Evolutionary conservation across 1,140 invertebrate genomes (phyloP).

Genomic region (Hirudo medicinalis): DNA sequence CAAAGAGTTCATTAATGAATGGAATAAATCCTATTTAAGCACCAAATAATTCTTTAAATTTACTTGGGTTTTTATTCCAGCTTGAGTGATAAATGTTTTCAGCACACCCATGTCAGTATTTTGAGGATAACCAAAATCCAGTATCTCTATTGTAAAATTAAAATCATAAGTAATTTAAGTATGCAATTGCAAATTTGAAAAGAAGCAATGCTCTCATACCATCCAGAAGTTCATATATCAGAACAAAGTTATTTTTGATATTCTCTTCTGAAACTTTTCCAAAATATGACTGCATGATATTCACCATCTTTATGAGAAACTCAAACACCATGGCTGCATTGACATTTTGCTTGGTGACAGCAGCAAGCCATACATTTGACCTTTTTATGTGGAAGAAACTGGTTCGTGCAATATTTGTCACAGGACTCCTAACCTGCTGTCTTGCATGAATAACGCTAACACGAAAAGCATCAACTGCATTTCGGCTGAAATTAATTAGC

Average conservation of each 20-base stretch:
- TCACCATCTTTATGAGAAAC: slow-evolving; percentile 94
- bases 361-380: slow-evolving; percentile 96
- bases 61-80: slow-evolving; percentile 82
- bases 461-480: slow-evolving; percentile 96
- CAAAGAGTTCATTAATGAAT: no score
- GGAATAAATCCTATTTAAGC: not conserved
- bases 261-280: slow-evolving; percentile 99
- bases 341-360: slow-evolving; percentile 98
- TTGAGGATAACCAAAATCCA: slow-evolving; percentile 99
- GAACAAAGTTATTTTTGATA: slow-evolving; percentile 99
- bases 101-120: slow-evolving; percentile 97
- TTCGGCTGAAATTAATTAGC: slow-evolving; percentile 47
- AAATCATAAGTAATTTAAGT: slow-evolving; percentile 1
- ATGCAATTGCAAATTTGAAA: not conserved
- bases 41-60: slow-evolving; percentile 7
- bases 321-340: slow-evolving; percentile 99
- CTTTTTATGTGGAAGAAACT: slow-evolving; percentile 96
- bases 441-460: slow-evolving; percentile 98
- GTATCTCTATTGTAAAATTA: slow-evolving; percentile 62
- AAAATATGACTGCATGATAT: slow-evolving; percentile 99
- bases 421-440: slow-evolving; percentile 94
- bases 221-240: slow-evolving; percentile 97
- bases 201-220: slow-evolving; percentile 46
- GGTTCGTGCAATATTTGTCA: slow-evolving; percentile 96
- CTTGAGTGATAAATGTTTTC: slow-evolving; percentile 98